Evolutionary conservation across 2,888 invertebrate genomes (phyloP).

Genomic region (Sycophila texana): DNA sequence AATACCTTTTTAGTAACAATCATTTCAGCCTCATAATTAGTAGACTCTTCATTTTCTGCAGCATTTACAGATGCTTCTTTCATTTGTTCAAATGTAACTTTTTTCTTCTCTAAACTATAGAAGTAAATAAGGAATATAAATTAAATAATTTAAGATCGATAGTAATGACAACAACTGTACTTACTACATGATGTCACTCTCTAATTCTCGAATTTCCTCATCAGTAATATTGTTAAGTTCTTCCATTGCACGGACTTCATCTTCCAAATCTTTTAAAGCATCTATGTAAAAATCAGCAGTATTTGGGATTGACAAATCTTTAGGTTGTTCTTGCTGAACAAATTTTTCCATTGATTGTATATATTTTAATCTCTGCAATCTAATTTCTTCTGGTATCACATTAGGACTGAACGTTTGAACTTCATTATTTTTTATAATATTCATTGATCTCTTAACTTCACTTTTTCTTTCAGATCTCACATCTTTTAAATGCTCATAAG

Average conservation of each 20-base stretch:
- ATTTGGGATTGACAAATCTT: constrained; percentile 62
- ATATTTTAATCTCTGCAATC: constrained; percentile 59
- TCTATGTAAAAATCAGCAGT: constrained; percentile 61
- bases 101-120: constrained; percentile 65
- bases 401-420: constrained; percentile 39
- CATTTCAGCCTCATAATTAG: constrained; percentile 61
- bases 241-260: constrained; percentile 57
- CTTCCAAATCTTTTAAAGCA: constrained; percentile 60
- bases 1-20: constrained; percentile 60
- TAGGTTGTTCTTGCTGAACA: constrained; percentile 57
- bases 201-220: constrained; percentile 54
- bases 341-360: constrained; percentile 58
- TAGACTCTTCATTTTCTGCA: constrained; percentile 55
- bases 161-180: constrained; percentile 48
- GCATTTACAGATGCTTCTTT: constrained; percentile 60
- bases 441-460: constrained; percentile 61
- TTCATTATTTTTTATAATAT: constrained; percentile 59
- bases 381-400: constrained; percentile 58
- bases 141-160: not conserved
- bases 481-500: constrained; percentile 62
- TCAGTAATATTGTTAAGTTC: constrained; percentile 52
- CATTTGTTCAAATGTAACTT: constrained; percentile 64
- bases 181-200: constrained; percentile 64
- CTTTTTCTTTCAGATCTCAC: constrained; percentile 55
- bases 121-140: not conserved